phyloP scores from a whole-genome alignment of 2,797 vertebrate species.

The Tokudaia tokunoshimensis region DNA sequence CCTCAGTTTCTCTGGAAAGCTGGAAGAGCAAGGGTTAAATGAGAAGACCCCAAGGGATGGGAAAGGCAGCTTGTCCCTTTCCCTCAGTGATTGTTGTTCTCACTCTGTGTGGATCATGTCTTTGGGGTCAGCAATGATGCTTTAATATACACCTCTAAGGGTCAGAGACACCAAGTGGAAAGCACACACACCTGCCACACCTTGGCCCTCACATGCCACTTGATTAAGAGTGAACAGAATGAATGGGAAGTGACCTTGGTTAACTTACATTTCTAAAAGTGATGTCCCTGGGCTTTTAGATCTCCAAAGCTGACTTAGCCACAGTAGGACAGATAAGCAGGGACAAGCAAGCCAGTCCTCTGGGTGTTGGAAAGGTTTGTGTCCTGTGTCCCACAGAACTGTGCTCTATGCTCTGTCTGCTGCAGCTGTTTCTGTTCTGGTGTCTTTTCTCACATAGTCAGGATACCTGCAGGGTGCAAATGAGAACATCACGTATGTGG shows the following conservation, averaged over 20 bases:
- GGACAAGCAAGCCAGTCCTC: neutral
- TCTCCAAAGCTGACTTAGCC: neutral
- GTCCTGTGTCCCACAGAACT: neutral
- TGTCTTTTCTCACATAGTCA: neutral
- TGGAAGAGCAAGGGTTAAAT: neutral
- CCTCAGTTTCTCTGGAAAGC: conserved; percentile 13
- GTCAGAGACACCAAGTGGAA: neutral
- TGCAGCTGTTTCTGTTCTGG: neutral
- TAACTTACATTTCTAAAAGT: neutral
- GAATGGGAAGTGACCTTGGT: neutral
- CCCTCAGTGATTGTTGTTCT: neutral
- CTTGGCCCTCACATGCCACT: neutral
- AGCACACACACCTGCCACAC: neutral
- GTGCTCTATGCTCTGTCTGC: neutral
- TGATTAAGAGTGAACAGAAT: neutral
- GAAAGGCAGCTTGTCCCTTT: neutral
- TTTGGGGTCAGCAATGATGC: neutral
- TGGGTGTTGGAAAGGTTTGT: neutral
- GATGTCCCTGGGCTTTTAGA: neutral
- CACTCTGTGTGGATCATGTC: neutral
- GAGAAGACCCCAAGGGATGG: neutral
- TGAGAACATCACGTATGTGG: neutral
- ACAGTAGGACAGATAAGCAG: neutral
- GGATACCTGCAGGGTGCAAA: neutral
- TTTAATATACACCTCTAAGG: neutral